Evolutionary conservation across 1,140 invertebrate species (phyloP), one percentile per base, ranked within the genome.

Genomic region (Pogonomyrmex barbatus): DNA sequence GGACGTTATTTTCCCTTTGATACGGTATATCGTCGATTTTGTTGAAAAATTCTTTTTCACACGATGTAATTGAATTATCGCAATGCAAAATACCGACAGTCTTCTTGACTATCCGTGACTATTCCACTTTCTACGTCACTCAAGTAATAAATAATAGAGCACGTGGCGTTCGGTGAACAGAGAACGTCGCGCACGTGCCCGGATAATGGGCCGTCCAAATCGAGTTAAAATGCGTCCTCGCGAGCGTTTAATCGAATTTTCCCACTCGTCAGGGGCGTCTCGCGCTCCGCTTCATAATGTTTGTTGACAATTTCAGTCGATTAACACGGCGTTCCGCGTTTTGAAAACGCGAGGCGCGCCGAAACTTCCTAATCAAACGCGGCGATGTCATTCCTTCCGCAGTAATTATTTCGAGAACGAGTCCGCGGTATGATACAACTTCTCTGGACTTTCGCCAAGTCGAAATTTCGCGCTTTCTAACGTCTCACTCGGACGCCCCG

Each of bases 171-270:
- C 65, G 8, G 36, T 63, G 90, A 87, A 50, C 82, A 58, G 67
- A 78, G 82, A 83, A 83, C 52, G 83, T 86, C 82, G 67, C 78
- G 84, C 90, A 89, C 90, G 90, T 91, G 90, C 45, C 83, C 73
- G 75, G 56, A 86, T 73, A 90, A 90, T 65, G 56, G 10, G 24
- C 24, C 75, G 47, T 52, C 12, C 9, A 52, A 90, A 84, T 60
- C 70, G 63, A 54, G 14, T 90, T 71, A 70, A 87, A 85, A 82
- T 33, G 62, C 84, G 67, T 77, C 52, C 78, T 45, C 63, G 24
- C 45, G n/a, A 33, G 71, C 52, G 36, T 30, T 87, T 45, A 39
- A 47, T 36, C 45, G 62, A 86, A 75, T 81, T 81, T 70, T 42
- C 65, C 45, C 24, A 36, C 54, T 50, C 68, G 63, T 71, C 52